These are phyloP conservation scores for Mionectes macconnelli DNA, from an alignment of 2,113 vertebrate species.

Conservation along the genomic window DNA sequence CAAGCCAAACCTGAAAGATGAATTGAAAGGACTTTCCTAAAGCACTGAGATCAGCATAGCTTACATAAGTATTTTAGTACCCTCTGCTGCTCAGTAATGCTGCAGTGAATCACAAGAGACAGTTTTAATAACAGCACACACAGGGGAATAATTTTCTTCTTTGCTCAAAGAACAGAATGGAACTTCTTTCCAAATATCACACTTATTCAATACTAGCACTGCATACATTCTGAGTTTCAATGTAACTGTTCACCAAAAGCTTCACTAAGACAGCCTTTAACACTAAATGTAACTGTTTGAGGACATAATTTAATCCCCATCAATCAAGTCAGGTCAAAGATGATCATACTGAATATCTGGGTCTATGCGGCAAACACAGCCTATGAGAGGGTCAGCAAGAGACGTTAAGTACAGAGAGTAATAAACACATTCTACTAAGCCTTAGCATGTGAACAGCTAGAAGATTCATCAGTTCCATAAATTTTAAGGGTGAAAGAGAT, in stretches of 20 bases:
- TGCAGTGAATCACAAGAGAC: constrained; percentile 57
- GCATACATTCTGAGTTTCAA: background rate
- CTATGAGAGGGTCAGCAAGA: background rate
- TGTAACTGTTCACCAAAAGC: background rate
- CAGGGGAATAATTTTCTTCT: constrained; percentile 30
- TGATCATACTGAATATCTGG: background rate
- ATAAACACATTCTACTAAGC: background rate
- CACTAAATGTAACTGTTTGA: background rate
- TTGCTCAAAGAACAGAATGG: constrained; percentile 22
- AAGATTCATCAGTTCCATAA: background rate
- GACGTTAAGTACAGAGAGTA: background rate
- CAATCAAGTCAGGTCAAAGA: background rate
- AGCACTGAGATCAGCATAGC: constrained; percentile 37
- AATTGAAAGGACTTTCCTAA: constrained; percentile 35
- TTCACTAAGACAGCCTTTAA: background rate
- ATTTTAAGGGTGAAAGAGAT: background rate
- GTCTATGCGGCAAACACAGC: background rate
- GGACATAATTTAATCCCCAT: background rate
- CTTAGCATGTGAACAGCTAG: background rate
- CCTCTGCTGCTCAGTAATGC: constrained; percentile 50
- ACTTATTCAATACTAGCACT: background rate
- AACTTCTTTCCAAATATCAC: background rate
- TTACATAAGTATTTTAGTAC: constrained; percentile 47
- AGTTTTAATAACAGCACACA: constrained; percentile 53
- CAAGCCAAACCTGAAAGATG: constrained; percentile 1